Conservation (phyloP, 2,888 invertebrate species). For the Meta bourneti region DNA sequence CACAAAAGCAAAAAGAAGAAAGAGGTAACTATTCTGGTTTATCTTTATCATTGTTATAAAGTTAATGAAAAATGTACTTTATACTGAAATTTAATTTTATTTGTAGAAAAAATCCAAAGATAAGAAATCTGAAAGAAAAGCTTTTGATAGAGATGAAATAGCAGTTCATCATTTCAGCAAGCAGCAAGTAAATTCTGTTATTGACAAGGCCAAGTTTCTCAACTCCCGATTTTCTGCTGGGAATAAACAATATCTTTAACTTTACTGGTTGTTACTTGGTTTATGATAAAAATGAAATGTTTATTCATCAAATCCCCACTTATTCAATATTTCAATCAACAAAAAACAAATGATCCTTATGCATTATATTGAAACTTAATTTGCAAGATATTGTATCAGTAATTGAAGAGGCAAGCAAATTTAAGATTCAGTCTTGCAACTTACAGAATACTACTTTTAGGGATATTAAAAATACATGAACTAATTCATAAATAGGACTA, state of each 20-base stretch:
- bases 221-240: constrained; percentile 67
- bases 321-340: too few species aligned
- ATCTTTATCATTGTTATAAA: neutral
- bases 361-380: too few species aligned
- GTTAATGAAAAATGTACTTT: neutral
- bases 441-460: too few species aligned
- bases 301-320: too few species aligned
- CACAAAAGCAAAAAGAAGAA: constrained; percentile 61
- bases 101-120: constrained; percentile 44
- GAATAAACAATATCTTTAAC: constrained; percentile 54
- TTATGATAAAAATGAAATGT: too few species aligned
- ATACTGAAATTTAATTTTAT: neutral
- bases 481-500: too few species aligned
- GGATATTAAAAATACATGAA: too few species aligned
- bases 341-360: too few species aligned
- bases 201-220: constrained; percentile 72
- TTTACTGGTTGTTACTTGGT: too few species aligned
- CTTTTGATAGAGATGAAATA: constrained; percentile 73
- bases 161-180: constrained; percentile 56
- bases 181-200: constrained; percentile 72
- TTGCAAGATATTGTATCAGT: too few species aligned
- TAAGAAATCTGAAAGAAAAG: constrained; percentile 54
- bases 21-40: constrained; percentile 11
- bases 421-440: too few species aligned
- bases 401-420: too few species aligned